A percentile compares a stretch with the other conserved stretches of the same genome.
Evolutionary conservation across 2,113 vertebrate genomes (phyloP).

Genomic region (Tupaia tana): DNA sequence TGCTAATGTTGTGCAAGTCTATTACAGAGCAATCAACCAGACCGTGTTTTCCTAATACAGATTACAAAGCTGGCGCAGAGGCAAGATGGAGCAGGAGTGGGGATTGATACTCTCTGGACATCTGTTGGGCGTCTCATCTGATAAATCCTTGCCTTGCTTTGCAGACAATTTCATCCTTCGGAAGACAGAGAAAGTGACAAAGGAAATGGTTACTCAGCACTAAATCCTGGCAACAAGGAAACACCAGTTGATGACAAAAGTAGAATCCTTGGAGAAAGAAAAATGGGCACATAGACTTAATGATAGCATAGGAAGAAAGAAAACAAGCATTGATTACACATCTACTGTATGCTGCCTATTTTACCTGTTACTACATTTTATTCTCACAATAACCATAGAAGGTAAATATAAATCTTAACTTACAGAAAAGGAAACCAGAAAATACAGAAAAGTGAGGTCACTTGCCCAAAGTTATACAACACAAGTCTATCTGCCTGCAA

Average conservation of each 20-base stretch:
- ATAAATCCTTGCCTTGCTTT: slow-evolving; percentile 62
- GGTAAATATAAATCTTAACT: not conserved
- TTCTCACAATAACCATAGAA: not conserved
- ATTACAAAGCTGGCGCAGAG: slow-evolving; percentile 57
- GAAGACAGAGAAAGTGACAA: not conserved
- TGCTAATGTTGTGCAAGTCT: slow-evolving; percentile 56
- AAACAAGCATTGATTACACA: not conserved
- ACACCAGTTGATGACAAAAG: not conserved
- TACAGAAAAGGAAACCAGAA: not conserved
- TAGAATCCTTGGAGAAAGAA: not conserved
- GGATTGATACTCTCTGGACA: slow-evolving; percentile 64
- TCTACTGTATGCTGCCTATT: not conserved
- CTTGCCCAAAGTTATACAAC: not conserved
- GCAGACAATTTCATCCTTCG: slow-evolving; percentile 72
- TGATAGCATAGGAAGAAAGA: not conserved
- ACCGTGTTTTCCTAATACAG: slow-evolving; percentile 65
- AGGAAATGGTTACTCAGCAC: slow-evolving; percentile 10
- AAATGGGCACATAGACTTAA: not conserved
- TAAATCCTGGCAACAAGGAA: slow-evolving; percentile 34
- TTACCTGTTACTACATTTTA: not conserved
- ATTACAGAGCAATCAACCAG: slow-evolving; percentile 73
- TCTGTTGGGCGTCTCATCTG: slow-evolving; percentile 71
- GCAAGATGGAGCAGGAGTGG: slow-evolving; percentile 20
- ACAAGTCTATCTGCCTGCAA: not conserved
- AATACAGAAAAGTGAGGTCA: not conserved